Evolutionary conservation across 2,888 invertebrate genomes (phyloP).

Genomic region (Gari tellinella): DNA sequence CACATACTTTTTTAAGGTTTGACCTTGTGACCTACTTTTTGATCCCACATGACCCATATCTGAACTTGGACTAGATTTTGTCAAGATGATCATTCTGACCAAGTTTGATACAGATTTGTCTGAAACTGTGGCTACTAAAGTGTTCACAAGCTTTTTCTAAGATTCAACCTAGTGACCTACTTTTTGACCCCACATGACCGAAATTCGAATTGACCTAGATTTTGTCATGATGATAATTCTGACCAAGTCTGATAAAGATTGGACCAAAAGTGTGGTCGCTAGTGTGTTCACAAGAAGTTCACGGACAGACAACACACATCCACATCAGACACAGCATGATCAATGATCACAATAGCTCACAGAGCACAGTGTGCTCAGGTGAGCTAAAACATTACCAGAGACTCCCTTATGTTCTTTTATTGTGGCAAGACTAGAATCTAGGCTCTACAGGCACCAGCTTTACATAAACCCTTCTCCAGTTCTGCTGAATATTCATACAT

Average conservation of each 20-base stretch:
- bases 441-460: no score
- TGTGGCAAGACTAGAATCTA: no score
- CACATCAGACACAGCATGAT: no score
- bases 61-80: background rate
- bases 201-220: background rate
- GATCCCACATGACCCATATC: background rate
- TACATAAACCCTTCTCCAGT: no score
- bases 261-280: no score
- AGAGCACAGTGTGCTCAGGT: background rate
- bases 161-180: no score
- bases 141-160: slow-evolving; percentile 8
- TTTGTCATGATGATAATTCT: no score
- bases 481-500: no score
- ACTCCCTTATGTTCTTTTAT: no score
- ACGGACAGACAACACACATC: no score
- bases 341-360: slow-evolving; percentile 3
- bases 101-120: background rate
- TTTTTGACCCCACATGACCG: background rate
- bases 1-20: background rate
- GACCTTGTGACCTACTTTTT: slow-evolving; percentile 3
- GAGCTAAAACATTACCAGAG: slow-evolving; percentile 1
- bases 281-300: no score
- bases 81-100: slow-evolving; percentile 1
- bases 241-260: no score
- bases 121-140: background rate